Evolutionary conservation across 92 coral and sea anemone species (phyloP), one percentile per base, ranked within the genome.

Genomic region (Epizoanthus stellaris): DNA sequence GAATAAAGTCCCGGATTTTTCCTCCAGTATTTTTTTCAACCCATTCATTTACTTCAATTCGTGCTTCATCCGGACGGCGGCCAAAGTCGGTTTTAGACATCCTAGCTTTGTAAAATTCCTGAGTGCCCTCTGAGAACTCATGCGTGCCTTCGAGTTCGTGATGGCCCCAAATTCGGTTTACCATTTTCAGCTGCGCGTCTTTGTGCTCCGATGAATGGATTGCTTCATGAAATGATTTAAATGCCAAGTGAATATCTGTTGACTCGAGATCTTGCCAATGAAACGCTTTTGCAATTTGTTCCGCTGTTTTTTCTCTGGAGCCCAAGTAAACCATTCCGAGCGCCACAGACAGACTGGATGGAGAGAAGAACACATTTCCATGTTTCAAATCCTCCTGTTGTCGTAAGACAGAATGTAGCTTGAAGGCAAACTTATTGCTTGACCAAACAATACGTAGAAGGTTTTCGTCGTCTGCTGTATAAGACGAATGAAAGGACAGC

Each of bases 111-210:
- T 97, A 97, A 67, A 91, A 89, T 4, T 70, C 82, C 64, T 79
- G 75, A 30, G 88, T 19, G 17, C 82, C 70, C 16, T 86, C 84
- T n/a, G 82, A 74, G 74, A 91, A 97, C 72, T 91, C 93, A 3
- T 71, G 73, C 30, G 87, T 72, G 38, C 86, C 89, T 6, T 90
- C 84, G 7, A 94, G 67, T 57, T 76, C 84, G 19, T 91, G 25
- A 54, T 93, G 98, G 25, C 93, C 93, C 98, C 98, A 97, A 38
- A 97, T 81, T 21, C 96, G 89, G 84, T 97, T 97, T 14, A 91
- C 99, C 47, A 95, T 89, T 85, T 88, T 91, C 40, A 97, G 63
- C 77, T 91, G 91, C 5, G 89, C 58, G 14, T 61, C 83, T 39
- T 73, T 62, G 47, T 80, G 82, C 20, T 91, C 91, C 12, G 84